Percentiles rank a stretch among this genome's conserved stretches.
phyloP scores from a whole-genome alignment of 2,797 vertebrate species.

The Halcyon leucocephala region DNA sequence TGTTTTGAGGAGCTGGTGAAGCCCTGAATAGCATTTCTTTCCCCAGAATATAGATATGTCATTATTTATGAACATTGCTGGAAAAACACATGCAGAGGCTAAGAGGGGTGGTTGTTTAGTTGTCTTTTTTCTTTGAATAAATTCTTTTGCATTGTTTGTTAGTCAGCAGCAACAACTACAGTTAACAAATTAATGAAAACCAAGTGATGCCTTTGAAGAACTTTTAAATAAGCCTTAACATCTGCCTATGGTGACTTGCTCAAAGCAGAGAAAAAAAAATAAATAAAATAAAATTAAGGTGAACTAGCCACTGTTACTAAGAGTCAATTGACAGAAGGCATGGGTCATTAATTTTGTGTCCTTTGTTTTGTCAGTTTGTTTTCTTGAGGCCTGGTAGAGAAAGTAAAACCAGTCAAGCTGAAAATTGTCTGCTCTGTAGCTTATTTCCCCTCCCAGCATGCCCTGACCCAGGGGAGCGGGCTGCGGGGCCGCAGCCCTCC shows the following conservation, averaged over 20 bases:
- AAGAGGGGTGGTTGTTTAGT: fast-evolving
- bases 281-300: constrained; percentile 82
- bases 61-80: not conserved
- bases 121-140: not conserved
- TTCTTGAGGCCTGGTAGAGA: constrained; percentile 92
- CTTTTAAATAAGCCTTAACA: constrained; percentile 87
- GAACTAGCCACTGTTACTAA: constrained; percentile 88
- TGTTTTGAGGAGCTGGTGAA: constrained; percentile 39
- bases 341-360: constrained; percentile 99
- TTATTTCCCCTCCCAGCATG: constrained; percentile 88
- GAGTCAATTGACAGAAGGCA: constrained; percentile 94
- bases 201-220: constrained; percentile 83
- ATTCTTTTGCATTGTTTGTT: constrained; percentile 33
- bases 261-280: constrained; percentile 69
- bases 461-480: constrained; percentile 84
- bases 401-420: constrained; percentile 99
- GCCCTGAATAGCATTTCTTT: not conserved
- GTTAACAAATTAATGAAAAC: constrained; percentile 90
- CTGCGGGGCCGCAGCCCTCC: constrained; percentile 75
- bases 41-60: not conserved
- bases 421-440: constrained; percentile 99
- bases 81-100: not conserved
- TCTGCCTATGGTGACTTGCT: constrained; percentile 84
- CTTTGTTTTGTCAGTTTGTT: constrained; percentile 99
- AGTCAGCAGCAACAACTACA: constrained; percentile 66